Evolutionary conservation across 2,888 invertebrate genomes (phyloP).

Genomic region (Amiota minor): DNA sequence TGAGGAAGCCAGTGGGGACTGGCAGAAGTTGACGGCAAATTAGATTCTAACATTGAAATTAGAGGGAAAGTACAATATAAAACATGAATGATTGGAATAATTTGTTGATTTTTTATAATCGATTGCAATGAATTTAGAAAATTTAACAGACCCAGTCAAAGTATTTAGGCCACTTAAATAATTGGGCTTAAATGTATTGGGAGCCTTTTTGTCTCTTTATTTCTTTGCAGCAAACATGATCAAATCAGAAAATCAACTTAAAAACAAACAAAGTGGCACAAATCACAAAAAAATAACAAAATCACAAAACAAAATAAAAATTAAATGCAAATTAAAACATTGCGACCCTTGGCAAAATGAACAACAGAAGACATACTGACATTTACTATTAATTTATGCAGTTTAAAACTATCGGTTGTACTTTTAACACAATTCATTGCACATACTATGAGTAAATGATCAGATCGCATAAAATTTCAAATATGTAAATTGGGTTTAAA

Average conservation of each 20-base stretch:
- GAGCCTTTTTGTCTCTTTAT: neutral
- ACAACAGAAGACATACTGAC: constrained; percentile 37
- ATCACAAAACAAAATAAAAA: neutral
- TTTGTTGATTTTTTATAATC: too few relatives aligned
- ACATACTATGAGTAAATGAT: neutral
- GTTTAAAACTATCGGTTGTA: constrained; percentile 24
- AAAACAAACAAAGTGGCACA: constrained; percentile 8
- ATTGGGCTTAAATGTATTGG: too few relatives aligned
- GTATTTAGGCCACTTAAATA: too few relatives aligned
- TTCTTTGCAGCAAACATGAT: constrained; percentile 8
- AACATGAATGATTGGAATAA: too few relatives aligned
- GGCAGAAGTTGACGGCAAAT: too few relatives aligned
- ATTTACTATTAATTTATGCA: constrained; percentile 58
- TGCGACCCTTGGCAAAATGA: neutral
- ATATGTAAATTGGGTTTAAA: constrained; percentile 48
- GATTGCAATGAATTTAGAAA: too few relatives aligned
- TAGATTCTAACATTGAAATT: too few relatives aligned
- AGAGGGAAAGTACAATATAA: too few relatives aligned
- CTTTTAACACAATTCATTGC: constrained; percentile 39
- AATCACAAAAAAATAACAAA: constrained; percentile 19
- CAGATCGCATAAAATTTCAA: constrained; percentile 38
- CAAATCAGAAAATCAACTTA: constrained; percentile 14
- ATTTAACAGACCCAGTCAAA: too few relatives aligned
- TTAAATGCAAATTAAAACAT: constrained; percentile 1
- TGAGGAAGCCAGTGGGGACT: too few relatives aligned